These are phyloP conservation scores for Eretmochelys imbricata DNA, from an alignment of 2,113 vertebrate genomes.

Conservation along the genomic window DNA sequence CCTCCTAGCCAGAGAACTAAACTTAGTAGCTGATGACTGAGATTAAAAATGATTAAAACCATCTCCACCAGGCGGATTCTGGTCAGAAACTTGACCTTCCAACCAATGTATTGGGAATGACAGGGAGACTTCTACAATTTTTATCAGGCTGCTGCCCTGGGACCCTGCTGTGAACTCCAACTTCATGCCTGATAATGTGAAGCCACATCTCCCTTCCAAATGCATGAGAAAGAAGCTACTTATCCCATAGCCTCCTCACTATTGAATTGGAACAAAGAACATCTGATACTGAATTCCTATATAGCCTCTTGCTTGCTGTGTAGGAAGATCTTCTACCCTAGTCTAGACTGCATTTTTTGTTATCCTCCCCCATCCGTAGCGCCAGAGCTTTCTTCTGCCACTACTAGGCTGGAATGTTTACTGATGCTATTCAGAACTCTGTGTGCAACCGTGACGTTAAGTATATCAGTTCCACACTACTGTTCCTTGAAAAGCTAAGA, in stretches of 20 bases:
- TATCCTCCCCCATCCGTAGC: not conserved
- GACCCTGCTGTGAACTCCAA: not conserved
- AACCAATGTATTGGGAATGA: not conserved
- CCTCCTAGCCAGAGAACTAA: not conserved
- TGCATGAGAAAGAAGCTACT: not conserved
- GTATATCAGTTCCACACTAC: not conserved
- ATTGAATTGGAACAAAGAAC: not conserved
- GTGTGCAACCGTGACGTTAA: not conserved
- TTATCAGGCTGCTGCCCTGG: not conserved
- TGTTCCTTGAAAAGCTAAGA: not conserved
- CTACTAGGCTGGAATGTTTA: not conserved
- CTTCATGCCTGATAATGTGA: not conserved
- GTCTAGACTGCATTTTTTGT: not conserved
- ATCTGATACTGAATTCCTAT: not conserved
- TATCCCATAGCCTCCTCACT: not conserved
- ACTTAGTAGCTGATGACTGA: not conserved
- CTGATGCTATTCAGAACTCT: not conserved
- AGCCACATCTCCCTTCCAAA: not conserved
- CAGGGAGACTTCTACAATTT: not conserved
- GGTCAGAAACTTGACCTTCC: not conserved
- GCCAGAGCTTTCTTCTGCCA: not conserved
- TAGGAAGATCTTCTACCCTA: not conserved
- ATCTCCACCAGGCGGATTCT: not conserved
- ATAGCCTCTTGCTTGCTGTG: not conserved
- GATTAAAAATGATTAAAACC: not conserved